phyloP scores from a whole-genome alignment of 2,113 vertebrate genomes.

The Montifringilla adamsi region DNA sequence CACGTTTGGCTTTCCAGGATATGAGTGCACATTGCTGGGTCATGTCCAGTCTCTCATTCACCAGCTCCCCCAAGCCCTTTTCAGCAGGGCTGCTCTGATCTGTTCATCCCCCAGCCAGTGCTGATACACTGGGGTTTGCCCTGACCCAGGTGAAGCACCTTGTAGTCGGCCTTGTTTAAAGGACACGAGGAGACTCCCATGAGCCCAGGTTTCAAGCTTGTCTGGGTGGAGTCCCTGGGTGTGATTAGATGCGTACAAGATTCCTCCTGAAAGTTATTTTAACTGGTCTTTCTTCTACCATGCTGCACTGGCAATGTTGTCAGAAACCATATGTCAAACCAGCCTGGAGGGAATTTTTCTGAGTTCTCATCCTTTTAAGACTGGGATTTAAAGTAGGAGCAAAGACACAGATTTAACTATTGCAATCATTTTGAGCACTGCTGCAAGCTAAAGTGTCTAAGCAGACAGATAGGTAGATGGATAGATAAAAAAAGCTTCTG shows the following conservation, averaged over 20 bases:
- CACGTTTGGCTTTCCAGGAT: background rate
- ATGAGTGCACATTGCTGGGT: background rate
- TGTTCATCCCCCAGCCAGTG: background rate
- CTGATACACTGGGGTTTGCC: background rate
- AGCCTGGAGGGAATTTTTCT: background rate
- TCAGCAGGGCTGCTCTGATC: background rate
- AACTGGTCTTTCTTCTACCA: background rate
- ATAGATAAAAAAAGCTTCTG: background rate
- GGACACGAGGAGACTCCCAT: fast-evolving
- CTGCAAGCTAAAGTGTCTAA: background rate
- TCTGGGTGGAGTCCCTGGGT: background rate
- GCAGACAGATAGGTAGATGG: background rate
- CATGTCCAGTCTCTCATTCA: background rate
- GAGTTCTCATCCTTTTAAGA: constrained; percentile 9
- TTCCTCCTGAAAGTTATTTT: background rate
- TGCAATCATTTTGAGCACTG: background rate
- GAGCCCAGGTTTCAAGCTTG: background rate
- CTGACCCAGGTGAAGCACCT: background rate
- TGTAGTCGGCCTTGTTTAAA: background rate
- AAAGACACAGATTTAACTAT: background rate
- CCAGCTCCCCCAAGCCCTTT: fast-evolving
- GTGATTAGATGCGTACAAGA: background rate
- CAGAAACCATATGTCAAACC: background rate
- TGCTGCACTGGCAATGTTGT: background rate
- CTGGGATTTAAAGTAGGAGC: background rate